Percentiles rank a stretch among this genome's conserved stretches.
phyloP scores from a whole-genome alignment of 2,888 invertebrate genomes.

The Archips crataeganus region DNA sequence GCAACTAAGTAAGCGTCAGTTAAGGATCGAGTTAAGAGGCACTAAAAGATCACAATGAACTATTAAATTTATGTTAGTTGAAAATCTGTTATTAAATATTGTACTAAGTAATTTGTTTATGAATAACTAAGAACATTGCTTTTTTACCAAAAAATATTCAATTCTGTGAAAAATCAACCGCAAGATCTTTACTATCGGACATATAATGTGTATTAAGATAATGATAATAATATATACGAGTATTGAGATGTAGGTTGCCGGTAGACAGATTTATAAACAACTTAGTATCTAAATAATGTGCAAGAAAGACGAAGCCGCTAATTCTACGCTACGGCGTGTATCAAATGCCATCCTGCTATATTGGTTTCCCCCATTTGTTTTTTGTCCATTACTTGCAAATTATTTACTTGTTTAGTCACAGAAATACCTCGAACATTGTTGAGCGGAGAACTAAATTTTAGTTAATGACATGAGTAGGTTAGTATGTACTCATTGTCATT shows the following conservation, averaged over 20 bases:
- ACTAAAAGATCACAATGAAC: background rate
- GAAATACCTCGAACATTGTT: background rate
- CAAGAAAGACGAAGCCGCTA: constrained; percentile 39
- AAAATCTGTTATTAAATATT: too few species aligned
- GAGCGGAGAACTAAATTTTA: background rate
- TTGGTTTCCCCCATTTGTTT: constrained; percentile 51
- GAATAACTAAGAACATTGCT: background rate
- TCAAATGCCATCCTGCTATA: constrained; percentile 55
- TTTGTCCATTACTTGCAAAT: constrained; percentile 48
- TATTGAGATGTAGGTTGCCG: background rate
- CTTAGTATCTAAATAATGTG: background rate
- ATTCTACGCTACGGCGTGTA: constrained; percentile 56
- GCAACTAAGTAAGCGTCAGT: background rate
- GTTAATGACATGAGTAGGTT: background rate
- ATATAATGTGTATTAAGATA: too few species aligned
- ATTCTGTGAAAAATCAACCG: background rate
- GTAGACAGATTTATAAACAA: constrained; percentile 4
- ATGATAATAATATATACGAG: background rate
- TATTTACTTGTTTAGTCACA: constrained; percentile 32
- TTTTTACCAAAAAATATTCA: background rate
- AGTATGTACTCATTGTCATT: background rate
- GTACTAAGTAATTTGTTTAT: background rate
- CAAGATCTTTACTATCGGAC: background rate
- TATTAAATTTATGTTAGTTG: background rate
- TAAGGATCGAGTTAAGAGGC: background rate